These are phyloP conservation scores for Muscina levida DNA, from an alignment of 2,888 invertebrate species.

Conservation along the genomic window DNA sequence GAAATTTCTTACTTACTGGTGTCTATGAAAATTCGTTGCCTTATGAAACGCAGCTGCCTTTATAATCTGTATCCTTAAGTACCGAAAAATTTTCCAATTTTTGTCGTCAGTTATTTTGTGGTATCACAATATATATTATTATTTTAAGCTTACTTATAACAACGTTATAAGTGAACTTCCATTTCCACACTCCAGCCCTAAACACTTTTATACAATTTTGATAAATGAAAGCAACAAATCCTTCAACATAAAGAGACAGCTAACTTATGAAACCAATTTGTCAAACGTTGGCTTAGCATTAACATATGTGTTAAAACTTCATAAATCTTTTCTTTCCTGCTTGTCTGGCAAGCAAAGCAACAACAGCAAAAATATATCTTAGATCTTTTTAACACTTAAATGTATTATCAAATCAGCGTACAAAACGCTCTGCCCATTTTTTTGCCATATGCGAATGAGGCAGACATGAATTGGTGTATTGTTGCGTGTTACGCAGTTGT, in stretches of 20 bases:
- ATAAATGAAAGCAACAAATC: slow-evolving; percentile 15
- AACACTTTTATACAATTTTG: neutral
- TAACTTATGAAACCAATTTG: slow-evolving; percentile 62
- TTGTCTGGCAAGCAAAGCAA: slow-evolving; percentile 1
- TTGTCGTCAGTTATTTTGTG: no score
- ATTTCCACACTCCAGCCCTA: no score
- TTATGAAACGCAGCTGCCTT: no score
- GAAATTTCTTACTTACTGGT: no score
- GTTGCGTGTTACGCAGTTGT: slow-evolving; percentile 12
- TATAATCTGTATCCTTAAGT: no score
- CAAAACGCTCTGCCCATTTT: slow-evolving; percentile 51
- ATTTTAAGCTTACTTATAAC: no score
- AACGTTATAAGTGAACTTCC: no score
- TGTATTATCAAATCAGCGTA: slow-evolving; percentile 50
- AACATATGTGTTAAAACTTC: slow-evolving; percentile 64
- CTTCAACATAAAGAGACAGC: slow-evolving; percentile 46
- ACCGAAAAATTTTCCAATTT: no score
- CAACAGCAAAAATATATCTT: no score
- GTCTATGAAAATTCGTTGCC: no score
- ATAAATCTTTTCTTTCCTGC: slow-evolving; percentile 52
- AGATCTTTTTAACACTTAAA: slow-evolving; percentile 56
- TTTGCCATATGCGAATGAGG: neutral
- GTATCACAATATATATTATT: no score
- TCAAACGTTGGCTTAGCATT: slow-evolving; percentile 57
- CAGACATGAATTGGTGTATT: slow-evolving; percentile 16